Evolutionary conservation across 2,888 invertebrate genomes (phyloP).

Genomic region (Eupithecia exiguata): DNA sequence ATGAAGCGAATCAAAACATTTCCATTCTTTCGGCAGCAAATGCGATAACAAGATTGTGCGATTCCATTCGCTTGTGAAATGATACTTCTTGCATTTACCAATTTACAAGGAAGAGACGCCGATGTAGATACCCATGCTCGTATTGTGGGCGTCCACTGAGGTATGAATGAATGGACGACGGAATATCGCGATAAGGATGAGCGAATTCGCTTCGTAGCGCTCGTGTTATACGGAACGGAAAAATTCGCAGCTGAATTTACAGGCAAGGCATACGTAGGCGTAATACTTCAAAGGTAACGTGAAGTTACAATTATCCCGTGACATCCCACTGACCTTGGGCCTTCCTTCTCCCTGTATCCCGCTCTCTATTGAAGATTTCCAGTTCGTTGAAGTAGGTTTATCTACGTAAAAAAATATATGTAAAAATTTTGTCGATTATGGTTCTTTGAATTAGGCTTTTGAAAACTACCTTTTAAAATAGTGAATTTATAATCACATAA

Average conservation of each 20-base stretch:
- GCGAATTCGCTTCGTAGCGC: conserved; percentile 26
- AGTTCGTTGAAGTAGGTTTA: background rate
- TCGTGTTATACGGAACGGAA: conserved; percentile 16
- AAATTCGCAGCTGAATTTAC: background rate
- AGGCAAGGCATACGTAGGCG: background rate
- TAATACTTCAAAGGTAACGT: background rate
- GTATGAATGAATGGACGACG: conserved; percentile 20
- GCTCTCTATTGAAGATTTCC: background rate
- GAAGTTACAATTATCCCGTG: background rate
- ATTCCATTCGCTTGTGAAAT: conserved; percentile 23
- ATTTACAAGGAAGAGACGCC: background rate
- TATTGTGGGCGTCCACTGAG: conserved; percentile 21
- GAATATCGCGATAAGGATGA: conserved; percentile 23
- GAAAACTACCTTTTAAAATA: too few species aligned
- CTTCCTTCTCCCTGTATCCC: too few species aligned
- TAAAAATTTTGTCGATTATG: too few species aligned
- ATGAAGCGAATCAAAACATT: conserved; percentile 17
- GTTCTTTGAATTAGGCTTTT: too few species aligned
- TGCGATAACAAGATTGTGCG: conserved; percentile 22
- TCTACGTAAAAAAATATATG: too few species aligned
- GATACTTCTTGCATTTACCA: conserved; percentile 20
- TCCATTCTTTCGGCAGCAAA: conserved; percentile 14
- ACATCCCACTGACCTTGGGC: background rate
- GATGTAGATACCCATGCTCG: background rate
- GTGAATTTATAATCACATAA: too few species aligned